These are phyloP conservation scores for Thamnophis sirtalis DNA, from an alignment of 2,113 vertebrate genomes.

Conservation along the genomic window DNA sequence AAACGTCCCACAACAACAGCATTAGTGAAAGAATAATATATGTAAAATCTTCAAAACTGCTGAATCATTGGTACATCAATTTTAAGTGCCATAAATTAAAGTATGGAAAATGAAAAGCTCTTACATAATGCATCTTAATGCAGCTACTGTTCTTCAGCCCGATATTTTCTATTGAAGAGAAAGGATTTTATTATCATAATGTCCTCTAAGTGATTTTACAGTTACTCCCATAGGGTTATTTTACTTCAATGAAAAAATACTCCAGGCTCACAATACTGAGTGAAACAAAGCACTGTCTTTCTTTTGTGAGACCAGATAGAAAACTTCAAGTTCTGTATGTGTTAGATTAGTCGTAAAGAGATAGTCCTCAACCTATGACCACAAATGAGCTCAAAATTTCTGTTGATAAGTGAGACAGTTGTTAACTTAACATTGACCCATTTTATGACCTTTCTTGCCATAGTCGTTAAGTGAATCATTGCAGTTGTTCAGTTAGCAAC, in stretches of 20 bases:
- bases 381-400: neutral
- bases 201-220: neutral
- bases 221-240: neutral
- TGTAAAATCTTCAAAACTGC: constrained; percentile 13
- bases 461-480: neutral
- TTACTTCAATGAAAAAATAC: neutral
- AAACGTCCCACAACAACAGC: neutral
- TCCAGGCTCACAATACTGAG: neutral
- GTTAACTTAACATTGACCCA: neutral
- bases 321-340: constrained; percentile 2
- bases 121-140: constrained; percentile 7
- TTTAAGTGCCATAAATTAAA: constrained; percentile 8
- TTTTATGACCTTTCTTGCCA: neutral
- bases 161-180: neutral
- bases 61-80: neutral
- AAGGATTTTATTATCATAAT: neutral
- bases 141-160: neutral
- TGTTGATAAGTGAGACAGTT: neutral
- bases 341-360: neutral
- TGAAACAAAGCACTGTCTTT: neutral
- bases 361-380: neutral
- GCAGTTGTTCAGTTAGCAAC: neutral
- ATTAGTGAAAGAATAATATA: neutral
- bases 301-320: neutral
- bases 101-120: neutral